phyloP scores from a whole-genome alignment of 2,888 invertebrate genomes.

The Altica lythri region DNA sequence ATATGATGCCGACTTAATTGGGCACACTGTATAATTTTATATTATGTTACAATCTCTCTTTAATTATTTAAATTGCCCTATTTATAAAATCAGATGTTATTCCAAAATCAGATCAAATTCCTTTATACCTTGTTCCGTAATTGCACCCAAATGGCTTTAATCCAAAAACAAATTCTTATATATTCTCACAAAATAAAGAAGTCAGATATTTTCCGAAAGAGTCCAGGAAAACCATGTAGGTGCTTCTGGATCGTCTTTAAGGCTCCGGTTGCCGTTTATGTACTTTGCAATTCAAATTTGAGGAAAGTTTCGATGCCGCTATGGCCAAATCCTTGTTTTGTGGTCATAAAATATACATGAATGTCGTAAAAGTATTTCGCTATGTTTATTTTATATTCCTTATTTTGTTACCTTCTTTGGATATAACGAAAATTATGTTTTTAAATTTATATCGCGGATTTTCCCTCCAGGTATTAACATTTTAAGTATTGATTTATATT shows the following conservation, averaged over 20 bases:
- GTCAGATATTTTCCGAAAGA: slow-evolving; percentile 12
- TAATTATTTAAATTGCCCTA: too few species aligned
- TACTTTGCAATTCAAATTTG: slow-evolving; percentile 35
- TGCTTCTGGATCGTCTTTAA: slow-evolving; percentile 27
- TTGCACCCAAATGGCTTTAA: slow-evolving; percentile 11
- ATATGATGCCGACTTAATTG: too few species aligned
- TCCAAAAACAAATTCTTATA: slow-evolving; percentile 16
- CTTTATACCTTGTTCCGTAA: neutral
- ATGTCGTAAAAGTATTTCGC: slow-evolving; percentile 41
- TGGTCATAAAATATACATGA: slow-evolving; percentile 50
- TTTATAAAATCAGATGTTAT: too few species aligned
- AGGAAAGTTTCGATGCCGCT: slow-evolving; percentile 24
- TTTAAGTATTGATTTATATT: too few species aligned
- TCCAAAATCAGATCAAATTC: neutral
- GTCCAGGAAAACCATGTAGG: slow-evolving; percentile 9
- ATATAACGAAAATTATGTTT: neutral
- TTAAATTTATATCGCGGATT: neutral
- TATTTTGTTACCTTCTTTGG: slow-evolving; percentile 4
- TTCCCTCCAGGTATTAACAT: too few species aligned
- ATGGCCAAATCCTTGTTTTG: slow-evolving; percentile 39
- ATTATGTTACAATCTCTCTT: too few species aligned
- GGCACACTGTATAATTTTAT: too few species aligned
- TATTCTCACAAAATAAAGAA: slow-evolving; percentile 12
- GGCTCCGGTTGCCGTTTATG: slow-evolving; percentile 21
- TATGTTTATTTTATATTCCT: slow-evolving; percentile 40